Percentiles rank a stretch among this genome's conserved stretches.
These are phyloP conservation scores for Rhombomys opimus DNA, from an alignment of 2,113 vertebrate species.

Conservation along the genomic window DNA sequence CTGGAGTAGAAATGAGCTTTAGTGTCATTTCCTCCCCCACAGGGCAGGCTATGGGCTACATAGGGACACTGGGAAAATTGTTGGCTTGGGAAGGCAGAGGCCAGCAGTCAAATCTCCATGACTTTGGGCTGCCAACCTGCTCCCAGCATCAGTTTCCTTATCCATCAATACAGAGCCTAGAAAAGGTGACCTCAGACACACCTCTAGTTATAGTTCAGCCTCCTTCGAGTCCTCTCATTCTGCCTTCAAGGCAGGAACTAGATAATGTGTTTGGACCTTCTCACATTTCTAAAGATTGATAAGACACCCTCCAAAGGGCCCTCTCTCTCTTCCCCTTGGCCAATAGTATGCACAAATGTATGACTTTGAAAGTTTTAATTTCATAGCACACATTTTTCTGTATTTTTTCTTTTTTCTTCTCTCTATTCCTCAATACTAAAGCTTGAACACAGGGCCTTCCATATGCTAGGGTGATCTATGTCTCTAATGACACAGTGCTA, in stretches of 20 bases:
- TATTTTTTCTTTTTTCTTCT: not conserved
- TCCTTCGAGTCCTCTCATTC: not conserved
- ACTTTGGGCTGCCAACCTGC: not conserved
- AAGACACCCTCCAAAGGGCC: not conserved
- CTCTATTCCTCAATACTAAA: not conserved
- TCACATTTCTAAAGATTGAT: not conserved
- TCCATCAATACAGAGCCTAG: not conserved
- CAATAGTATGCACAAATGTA: constrained; percentile 4
- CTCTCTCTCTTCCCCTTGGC: not conserved
- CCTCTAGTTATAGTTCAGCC: not conserved
- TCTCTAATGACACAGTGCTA: not conserved
- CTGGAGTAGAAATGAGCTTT: constrained; percentile 39
- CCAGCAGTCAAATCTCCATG: not conserved
- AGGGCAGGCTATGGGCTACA: not conserved
- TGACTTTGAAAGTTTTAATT: constrained; percentile 18
- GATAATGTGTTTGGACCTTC: not conserved
- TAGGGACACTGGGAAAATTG: not conserved
- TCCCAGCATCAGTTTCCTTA: not conserved
- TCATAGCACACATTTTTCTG: not conserved
- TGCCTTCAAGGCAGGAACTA: not conserved
- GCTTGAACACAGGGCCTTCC: not conserved
- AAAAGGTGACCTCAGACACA: constrained; percentile 9
- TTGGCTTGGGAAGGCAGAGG: not conserved
- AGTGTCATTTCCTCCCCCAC: not conserved
- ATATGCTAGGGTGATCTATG: not conserved